Evolutionary conservation across 2,113 vertebrate species (phyloP).

Genomic region (Gallinago paraguaiae): DNA sequence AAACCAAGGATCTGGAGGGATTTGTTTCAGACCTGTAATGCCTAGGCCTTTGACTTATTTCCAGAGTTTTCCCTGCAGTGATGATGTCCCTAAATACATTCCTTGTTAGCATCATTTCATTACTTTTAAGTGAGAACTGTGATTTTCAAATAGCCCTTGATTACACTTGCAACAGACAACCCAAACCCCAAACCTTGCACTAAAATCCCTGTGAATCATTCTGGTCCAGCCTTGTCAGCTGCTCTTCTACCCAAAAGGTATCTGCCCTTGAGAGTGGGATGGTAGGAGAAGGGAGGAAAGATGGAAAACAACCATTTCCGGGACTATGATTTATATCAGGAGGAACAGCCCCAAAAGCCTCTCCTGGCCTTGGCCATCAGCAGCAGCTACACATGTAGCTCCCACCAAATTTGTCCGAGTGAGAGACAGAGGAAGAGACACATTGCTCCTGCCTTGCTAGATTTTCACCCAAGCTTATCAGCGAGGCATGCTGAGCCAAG

Average conservation of each 20-base stretch:
- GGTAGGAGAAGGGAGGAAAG: constrained; percentile 1
- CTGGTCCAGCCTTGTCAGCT: constrained; percentile 11
- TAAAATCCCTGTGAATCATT: neutral
- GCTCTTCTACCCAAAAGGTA: neutral
- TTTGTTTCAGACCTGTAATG: neutral
- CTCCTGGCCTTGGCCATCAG: neutral
- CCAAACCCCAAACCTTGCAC: neutral
- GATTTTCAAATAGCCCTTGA: constrained; percentile 22
- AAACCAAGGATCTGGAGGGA: neutral
- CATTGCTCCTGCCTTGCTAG: neutral
- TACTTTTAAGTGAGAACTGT: constrained; percentile 14
- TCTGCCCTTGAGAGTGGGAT: neutral
- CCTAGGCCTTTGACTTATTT: neutral
- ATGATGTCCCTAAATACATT: neutral
- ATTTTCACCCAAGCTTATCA: constrained; percentile 10
- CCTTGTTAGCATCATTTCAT: neutral
- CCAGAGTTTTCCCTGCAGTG: neutral
- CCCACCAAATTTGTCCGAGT: neutral
- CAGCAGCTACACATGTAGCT: neutral
- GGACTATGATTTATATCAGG: neutral
- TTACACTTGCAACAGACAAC: neutral
- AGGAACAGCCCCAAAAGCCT: neutral
- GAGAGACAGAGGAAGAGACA: neutral
- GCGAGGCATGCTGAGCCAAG: neutral
- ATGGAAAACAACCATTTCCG: constrained; percentile 4